These are phyloP conservation scores for Pantherophis vulpinus DNA, from an alignment of 2,797 vertebrate species.

Conservation along the genomic window DNA sequence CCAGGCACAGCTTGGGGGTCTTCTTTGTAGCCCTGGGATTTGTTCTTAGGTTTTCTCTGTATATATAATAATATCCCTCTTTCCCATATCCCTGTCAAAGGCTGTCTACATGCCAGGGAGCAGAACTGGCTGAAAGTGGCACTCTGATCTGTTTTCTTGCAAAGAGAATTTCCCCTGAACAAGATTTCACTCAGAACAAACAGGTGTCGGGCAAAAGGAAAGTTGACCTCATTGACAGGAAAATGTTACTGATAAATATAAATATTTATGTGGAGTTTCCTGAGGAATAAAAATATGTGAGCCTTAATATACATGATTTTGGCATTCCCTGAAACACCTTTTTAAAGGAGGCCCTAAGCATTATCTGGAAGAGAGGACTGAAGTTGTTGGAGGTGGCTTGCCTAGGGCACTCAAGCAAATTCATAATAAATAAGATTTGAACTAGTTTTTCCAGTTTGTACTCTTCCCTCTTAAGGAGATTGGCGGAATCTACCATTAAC, in stretches of 20 bases:
- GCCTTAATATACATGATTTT: background rate
- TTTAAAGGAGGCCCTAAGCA: background rate
- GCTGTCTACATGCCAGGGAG: constrained; percentile 22
- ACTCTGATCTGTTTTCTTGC: background rate
- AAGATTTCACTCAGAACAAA: rapidly evolving
- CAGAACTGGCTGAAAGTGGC: background rate
- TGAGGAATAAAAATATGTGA: background rate
- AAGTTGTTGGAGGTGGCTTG: background rate
- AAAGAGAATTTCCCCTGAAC: background rate
- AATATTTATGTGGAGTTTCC: background rate
- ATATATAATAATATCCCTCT: constrained; percentile 33
- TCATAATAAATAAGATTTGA: background rate
- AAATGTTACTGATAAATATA: background rate
- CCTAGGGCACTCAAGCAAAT: background rate
- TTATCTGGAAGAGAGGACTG: background rate
- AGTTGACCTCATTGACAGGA: constrained; percentile 22
- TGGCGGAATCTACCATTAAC: background rate
- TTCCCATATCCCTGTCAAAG: background rate
- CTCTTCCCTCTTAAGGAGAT: background rate
- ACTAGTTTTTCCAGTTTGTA: background rate
- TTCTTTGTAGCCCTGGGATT: constrained; percentile 47
- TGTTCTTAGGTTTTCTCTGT: constrained; percentile 41
- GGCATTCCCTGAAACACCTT: background rate
- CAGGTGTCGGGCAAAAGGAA: constrained; percentile 11
- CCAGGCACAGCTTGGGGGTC: constrained; percentile 27